phyloP scores from a whole-genome alignment of 2,113 vertebrate genomes.

The Philantomba maxwellii region DNA sequence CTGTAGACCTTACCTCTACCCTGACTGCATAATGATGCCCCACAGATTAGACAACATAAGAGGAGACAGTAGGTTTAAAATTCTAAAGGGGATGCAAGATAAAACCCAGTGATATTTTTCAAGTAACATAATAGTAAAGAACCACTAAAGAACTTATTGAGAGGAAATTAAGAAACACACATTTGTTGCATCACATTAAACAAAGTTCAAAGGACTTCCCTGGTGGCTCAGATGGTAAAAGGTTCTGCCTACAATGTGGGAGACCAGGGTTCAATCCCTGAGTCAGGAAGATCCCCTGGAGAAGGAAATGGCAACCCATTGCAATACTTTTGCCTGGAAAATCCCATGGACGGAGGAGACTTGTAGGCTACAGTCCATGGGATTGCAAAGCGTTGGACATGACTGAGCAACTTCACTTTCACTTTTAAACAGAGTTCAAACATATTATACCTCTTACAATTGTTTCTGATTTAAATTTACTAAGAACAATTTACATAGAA shows the following conservation, averaged over 20 bases:
- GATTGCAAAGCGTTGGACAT: background rate
- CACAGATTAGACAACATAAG: background rate
- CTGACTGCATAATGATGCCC: background rate
- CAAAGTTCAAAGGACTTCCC: background rate
- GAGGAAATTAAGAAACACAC: background rate
- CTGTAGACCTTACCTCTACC: background rate
- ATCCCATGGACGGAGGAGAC: rapidly evolving
- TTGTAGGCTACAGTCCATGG: background rate
- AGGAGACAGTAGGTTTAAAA: background rate
- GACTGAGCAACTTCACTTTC: background rate
- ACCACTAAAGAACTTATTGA: background rate
- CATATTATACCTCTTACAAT: background rate
- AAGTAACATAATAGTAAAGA: background rate
- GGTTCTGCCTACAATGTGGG: background rate
- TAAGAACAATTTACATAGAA: background rate
- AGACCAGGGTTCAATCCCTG: background rate
- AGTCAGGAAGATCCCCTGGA: background rate
- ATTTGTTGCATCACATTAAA: background rate
- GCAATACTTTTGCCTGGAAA: background rate
- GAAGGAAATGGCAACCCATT: background rate
- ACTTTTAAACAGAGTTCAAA: background rate
- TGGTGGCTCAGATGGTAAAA: background rate
- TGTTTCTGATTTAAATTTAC: background rate
- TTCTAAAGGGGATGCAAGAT: background rate
- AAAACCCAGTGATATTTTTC: background rate